Conservation (phyloP, 2,113 vertebrate species). For the Chaetodon auriga region DNA sequence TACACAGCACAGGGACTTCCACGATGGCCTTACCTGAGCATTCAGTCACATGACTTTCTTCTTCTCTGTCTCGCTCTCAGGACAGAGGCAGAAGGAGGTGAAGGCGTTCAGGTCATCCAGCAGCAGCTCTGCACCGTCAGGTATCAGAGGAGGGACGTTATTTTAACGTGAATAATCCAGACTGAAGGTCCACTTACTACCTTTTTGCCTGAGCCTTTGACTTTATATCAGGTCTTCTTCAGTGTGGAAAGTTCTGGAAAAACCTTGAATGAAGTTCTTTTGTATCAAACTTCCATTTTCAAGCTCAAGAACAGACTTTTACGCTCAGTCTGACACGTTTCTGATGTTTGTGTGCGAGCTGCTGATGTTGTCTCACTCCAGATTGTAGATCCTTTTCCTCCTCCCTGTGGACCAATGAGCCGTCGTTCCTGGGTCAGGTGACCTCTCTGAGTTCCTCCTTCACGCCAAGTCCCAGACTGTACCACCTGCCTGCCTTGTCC, state of each 20-base stretch:
- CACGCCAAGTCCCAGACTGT: slow-evolving; percentile 69
- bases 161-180: not conserved
- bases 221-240: not conserved
- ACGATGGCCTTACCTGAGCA: not conserved
- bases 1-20: not conserved
- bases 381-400: slow-evolving; percentile 68
- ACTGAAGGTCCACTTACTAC: no score
- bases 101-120: slow-evolving; percentile 51
- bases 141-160: slow-evolving; percentile 24
- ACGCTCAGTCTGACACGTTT: not conserved
- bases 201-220: no score
- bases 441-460: slow-evolving; percentile 65
- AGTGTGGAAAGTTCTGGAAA: not conserved
- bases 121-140: slow-evolving; percentile 46
- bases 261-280: not conserved
- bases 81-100: slow-evolving; percentile 75
- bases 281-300: not conserved
- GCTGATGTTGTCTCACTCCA: slow-evolving; percentile 18
- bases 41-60: not conserved
- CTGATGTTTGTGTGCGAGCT: not conserved
- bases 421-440: slow-evolving; percentile 66
- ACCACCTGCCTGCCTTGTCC: slow-evolving; percentile 54
- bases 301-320: not conserved
- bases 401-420: slow-evolving; percentile 70
- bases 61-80: slow-evolving; percentile 38